Evolutionary conservation across 1,140 invertebrate genomes (phyloP), one percentile per base, ranked within the genome.

Genomic region (Campoletis sonorensis): DNA sequence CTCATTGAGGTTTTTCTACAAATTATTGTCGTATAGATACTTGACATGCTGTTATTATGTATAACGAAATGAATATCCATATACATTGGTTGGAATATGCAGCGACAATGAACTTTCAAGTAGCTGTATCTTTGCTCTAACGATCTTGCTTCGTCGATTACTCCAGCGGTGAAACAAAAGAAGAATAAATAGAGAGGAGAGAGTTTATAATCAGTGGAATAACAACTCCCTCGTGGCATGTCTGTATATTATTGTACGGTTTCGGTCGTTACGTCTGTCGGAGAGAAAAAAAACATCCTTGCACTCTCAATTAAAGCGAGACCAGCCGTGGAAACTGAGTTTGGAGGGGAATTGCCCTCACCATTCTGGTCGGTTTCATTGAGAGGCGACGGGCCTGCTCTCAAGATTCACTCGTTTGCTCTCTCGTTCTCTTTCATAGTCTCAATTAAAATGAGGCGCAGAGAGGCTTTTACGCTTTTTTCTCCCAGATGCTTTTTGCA

Each of bases 281-380:
- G 11, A 27, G 70, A 33, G 40, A 68, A 79, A 76, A 79, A 83
- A 86, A 64, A 23, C 1, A 64, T 83, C 84, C 82, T 84, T 86
- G 85, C 82, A 85, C 81, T 85, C 82, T 84, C 85, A 87, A 88
- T 88, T 88, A 87, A 82, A 83, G 83, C 79, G 81, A 83, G 79
- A 80, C 79, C 81, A 77, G 61, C 23, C 61, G 21, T 64, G 61
- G 23, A 64, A 26, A 64, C 23, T 64, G 4, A 64, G 61, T 64
- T 64, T 64, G 23, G 61, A 64, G 4, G 21, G 11, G 21, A 45
- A 45, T 64, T 64, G 23, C 61, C 23, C 13, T 15, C 10, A 23
- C 23, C 61, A 64, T 26, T 3, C 23, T 3, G 23, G 11, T 13
- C 61, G 61, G 61, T 64, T 64, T 64, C 61, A 64, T 64, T 27